Conservation (phyloP, 2,888 invertebrate genomes). For the Papilio demoleus region DNA sequence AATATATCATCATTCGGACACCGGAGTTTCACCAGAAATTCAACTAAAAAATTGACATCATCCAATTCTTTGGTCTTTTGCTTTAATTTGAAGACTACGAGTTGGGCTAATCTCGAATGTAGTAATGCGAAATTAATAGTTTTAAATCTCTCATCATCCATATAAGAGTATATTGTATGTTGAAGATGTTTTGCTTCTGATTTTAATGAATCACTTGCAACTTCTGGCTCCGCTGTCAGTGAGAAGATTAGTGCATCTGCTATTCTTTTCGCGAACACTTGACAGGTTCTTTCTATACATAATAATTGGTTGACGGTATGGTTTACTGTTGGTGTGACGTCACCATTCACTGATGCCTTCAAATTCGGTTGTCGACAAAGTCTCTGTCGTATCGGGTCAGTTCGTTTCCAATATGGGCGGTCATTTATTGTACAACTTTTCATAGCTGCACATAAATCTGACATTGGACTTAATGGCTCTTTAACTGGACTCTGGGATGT, state of each 20-base stretch:
- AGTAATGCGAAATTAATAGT: slow-evolving; percentile 86
- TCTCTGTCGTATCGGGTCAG: slow-evolving; percentile 66
- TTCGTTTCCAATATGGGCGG: slow-evolving; percentile 66
- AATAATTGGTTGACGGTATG: slow-evolving; percentile 73
- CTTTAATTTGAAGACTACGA: slow-evolving; percentile 84
- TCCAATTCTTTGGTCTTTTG: slow-evolving; percentile 72
- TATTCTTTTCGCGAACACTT: slow-evolving; percentile 88
- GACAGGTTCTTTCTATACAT: slow-evolving; percentile 76
- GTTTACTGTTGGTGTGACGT: slow-evolving; percentile 55
- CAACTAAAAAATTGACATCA: slow-evolving; percentile 68
- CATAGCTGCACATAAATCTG: slow-evolving; percentile 84
- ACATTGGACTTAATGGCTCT: slow-evolving; percentile 79
- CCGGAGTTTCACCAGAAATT: slow-evolving; percentile 68
- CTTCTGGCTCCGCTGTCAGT: slow-evolving; percentile 80
- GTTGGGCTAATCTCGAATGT: slow-evolving; percentile 86
- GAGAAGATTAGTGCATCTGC: slow-evolving; percentile 85
- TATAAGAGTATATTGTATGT: slow-evolving; percentile 86
- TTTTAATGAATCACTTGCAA: slow-evolving; percentile 84
- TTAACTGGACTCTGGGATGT: slow-evolving; percentile 53
- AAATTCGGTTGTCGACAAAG: slow-evolving; percentile 64
- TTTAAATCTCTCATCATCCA: slow-evolving; percentile 86
- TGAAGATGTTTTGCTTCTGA: slow-evolving; percentile 87
- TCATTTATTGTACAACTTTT: slow-evolving; percentile 81
- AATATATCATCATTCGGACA: slow-evolving; percentile 81
- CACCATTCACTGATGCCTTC: slow-evolving; percentile 61